These are phyloP conservation scores for Dendroctonus valens DNA, from an alignment of 1,140 invertebrate species.

Conservation along the genomic window DNA sequence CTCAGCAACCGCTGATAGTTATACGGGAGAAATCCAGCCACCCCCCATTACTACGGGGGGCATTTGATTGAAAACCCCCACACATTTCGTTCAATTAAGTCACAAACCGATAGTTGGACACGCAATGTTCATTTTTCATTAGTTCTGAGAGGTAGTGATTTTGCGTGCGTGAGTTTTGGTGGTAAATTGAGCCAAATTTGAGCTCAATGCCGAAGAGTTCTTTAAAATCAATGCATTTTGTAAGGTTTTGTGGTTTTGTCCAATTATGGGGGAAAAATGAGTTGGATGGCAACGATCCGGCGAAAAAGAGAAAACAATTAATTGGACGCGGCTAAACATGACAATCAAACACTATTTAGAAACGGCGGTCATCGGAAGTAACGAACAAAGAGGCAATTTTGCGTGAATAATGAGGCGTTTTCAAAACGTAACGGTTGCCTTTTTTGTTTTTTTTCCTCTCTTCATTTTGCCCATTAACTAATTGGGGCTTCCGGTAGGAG, in stretches of 20 bases:
- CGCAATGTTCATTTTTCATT: too few relatives aligned
- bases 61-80: conserved; percentile 24
- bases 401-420: conserved; percentile 31
- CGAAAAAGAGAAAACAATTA: conserved; percentile 8
- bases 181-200: too few relatives aligned
- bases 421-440: conserved; percentile 24
- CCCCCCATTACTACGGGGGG: conserved; percentile 19
- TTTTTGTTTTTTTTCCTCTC: too few relatives aligned
- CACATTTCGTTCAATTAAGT: conserved; percentile 30
- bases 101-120: background rate
- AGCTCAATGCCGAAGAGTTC: too few relatives aligned
- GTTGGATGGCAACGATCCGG: too few relatives aligned
- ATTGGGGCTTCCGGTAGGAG: too few relatives aligned
- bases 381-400: conserved; percentile 24
- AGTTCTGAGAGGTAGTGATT: too few relatives aligned
- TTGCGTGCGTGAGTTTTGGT: too few relatives aligned
- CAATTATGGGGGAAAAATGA: too few relatives aligned
- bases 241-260: too few relatives aligned
- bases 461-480: too few relatives aligned
- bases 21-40: conserved; percentile 10
- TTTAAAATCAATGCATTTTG: too few relatives aligned
- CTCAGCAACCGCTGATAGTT: conserved; percentile 26
- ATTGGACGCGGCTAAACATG: conserved; percentile 24
- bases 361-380: conserved; percentile 28
- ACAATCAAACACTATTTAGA: conserved; percentile 22